A percentile compares a stretch with the other conserved stretches of the same genome.
Evolutionary conservation across 2,888 invertebrate species (phyloP).

Genomic region (Lydus trimaculatus): DNA sequence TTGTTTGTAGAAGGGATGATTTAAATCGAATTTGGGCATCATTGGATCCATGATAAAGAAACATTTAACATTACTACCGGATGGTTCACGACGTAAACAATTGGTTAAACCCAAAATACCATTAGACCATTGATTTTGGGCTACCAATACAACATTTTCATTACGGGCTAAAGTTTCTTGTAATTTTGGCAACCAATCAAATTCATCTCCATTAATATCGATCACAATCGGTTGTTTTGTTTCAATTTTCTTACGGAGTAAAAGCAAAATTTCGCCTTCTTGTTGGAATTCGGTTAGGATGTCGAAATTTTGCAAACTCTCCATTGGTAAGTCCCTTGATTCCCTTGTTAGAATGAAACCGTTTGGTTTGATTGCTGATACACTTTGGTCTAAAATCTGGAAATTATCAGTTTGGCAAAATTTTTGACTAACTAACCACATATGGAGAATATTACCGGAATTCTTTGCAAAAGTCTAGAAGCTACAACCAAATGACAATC

Average conservation of each 20-base stretch:
- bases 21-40: slow-evolving; percentile 71
- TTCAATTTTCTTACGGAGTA: slow-evolving; percentile 61
- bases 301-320: neutral
- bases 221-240: slow-evolving; percentile 62
- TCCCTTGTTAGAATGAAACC: slow-evolving; percentile 71
- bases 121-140: slow-evolving; percentile 71
- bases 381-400: slow-evolving; percentile 32
- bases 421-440: neutral
- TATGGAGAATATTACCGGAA: slow-evolving; percentile 54
- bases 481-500: slow-evolving; percentile 47
- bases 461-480: slow-evolving; percentile 61
- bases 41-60: slow-evolving; percentile 66
- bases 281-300: slow-evolving; percentile 53
- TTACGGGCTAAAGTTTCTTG: slow-evolving; percentile 49
- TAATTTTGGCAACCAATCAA: slow-evolving; percentile 65
- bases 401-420: slow-evolving; percentile 13
- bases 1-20: slow-evolving; percentile 65
- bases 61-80: slow-evolving; percentile 56
- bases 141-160: slow-evolving; percentile 64
- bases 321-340: slow-evolving; percentile 36
- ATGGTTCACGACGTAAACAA: slow-evolving; percentile 71
- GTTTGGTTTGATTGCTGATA: slow-evolving; percentile 59
- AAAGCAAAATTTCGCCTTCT: slow-evolving; percentile 64
- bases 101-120: slow-evolving; percentile 77
- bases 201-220: slow-evolving; percentile 59